Conservation (phyloP, 2,888 invertebrate species). For the Hirtodrosophila histrioides region DNA sequence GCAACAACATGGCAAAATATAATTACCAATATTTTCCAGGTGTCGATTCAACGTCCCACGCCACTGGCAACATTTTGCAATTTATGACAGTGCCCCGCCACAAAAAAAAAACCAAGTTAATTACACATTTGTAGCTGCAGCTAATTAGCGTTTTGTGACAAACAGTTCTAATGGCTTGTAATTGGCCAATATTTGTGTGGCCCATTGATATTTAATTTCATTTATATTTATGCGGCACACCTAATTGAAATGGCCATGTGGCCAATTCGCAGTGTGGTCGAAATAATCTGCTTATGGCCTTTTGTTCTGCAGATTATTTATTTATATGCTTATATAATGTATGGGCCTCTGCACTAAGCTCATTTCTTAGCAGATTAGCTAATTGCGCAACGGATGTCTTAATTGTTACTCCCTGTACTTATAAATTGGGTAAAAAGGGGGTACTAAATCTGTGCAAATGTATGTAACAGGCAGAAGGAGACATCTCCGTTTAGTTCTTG, state of each 20-base stretch:
- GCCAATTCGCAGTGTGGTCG: conserved; percentile 22
- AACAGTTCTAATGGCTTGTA: conserved; percentile 72
- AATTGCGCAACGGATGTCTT: not conserved
- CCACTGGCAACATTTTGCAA: conserved; percentile 63
- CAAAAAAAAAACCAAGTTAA: conserved; percentile 34
- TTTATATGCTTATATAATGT: conserved; percentile 12
- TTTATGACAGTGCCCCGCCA: conserved; percentile 56
- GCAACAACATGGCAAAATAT: conserved; percentile 62
- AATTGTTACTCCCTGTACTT: no score
- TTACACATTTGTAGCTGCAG: conserved; percentile 54
- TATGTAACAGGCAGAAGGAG: no score
- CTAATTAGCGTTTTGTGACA: conserved; percentile 59
- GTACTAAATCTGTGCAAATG: no score
- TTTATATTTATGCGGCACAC: conserved; percentile 56
- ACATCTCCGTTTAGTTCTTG: no score
- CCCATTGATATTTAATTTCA: conserved; percentile 69
- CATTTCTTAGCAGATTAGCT: not conserved
- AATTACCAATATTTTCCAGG: conserved; percentile 76
- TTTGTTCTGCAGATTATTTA: conserved; percentile 15
- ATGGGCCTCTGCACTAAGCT: not conserved
- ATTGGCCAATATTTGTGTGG: conserved; percentile 64
- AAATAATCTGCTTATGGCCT: conserved; percentile 11
- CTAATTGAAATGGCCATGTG: conserved; percentile 47
- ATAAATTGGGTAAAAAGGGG: no score
- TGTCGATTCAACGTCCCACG: conserved; percentile 69